Evolutionary conservation across 2,113 vertebrate species (phyloP).

Genomic region (Suncus etruscus): DNA sequence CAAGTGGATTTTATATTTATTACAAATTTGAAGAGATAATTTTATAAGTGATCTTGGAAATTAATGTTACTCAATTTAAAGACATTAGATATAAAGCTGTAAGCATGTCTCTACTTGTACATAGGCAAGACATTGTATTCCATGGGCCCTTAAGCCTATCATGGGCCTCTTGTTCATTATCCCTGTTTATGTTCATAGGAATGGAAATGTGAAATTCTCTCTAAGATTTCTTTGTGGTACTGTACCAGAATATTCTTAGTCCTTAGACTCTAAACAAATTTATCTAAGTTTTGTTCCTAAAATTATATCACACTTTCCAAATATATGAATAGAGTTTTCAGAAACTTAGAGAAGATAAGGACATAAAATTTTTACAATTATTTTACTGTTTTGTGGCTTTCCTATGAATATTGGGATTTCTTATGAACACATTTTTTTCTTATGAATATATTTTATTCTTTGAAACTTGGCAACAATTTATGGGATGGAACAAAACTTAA

Average conservation of each 20-base stretch:
- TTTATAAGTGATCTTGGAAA: not conserved
- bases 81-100: not conserved
- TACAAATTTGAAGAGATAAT: not conserved
- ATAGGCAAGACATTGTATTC: not conserved
- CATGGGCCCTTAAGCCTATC: too few relatives aligned
- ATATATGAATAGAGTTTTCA: not conserved
- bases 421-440: slow-evolving; percentile 44
- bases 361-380: not conserved
- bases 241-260: not conserved
- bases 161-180: too few relatives aligned
- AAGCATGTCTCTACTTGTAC: not conserved
- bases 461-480: slow-evolving; percentile 17
- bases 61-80: not conserved
- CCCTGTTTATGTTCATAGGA: not conserved
- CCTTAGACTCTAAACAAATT: not conserved
- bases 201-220: not conserved
- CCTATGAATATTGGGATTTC: not conserved
- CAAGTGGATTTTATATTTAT: not conserved
- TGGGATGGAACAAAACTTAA: not conserved
- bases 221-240: not conserved
- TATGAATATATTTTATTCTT: not conserved
- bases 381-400: not conserved
- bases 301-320: not conserved
- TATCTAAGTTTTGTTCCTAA: not conserved
- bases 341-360: not conserved